Conservation (phyloP, 2,113 vertebrate genomes). For the Limnothrissa miodon region DNA sequence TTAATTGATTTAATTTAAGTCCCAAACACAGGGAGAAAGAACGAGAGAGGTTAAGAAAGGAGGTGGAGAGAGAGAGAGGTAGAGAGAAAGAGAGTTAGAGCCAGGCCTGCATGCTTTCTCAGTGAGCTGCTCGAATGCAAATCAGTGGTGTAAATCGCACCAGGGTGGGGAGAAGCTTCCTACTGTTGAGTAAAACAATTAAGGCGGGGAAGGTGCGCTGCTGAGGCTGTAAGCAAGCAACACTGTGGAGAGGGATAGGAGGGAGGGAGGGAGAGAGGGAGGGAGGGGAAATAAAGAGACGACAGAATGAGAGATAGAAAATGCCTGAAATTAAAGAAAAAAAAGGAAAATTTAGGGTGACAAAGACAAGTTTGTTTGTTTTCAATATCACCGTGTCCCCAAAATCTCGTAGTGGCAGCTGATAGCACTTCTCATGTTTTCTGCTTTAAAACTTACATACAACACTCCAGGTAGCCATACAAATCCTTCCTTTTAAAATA, state of each 20-base stretch:
- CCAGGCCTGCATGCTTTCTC: not conserved
- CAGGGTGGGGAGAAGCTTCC: constrained; percentile 29
- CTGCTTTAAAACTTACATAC: not conserved
- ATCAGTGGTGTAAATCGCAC: constrained; percentile 14
- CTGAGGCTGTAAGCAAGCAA: not conserved
- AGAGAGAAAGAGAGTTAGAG: not conserved
- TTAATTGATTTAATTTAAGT: constrained; percentile 36
- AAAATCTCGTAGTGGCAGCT: not conserved
- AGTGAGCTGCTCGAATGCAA: not conserved
- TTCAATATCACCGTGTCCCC: not conserved
- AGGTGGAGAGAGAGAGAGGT: not conserved
- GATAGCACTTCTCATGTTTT: not conserved
- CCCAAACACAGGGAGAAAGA: constrained; percentile 10
- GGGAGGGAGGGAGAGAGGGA: not conserved
- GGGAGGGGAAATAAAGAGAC: not conserved
- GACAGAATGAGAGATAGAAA: not conserved
- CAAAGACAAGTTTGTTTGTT: not conserved
- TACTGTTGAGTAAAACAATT: constrained; percentile 29
- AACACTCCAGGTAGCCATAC: not conserved
- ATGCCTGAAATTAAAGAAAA: not conserved
- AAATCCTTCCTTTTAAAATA: not conserved
- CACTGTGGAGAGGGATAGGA: not conserved
- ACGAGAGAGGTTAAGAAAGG: not conserved
- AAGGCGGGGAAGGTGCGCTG: not conserved
- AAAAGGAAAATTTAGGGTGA: not conserved